Conservation (phyloP, 2,797 vertebrate species). For the Anniella stebbinsi region DNA sequence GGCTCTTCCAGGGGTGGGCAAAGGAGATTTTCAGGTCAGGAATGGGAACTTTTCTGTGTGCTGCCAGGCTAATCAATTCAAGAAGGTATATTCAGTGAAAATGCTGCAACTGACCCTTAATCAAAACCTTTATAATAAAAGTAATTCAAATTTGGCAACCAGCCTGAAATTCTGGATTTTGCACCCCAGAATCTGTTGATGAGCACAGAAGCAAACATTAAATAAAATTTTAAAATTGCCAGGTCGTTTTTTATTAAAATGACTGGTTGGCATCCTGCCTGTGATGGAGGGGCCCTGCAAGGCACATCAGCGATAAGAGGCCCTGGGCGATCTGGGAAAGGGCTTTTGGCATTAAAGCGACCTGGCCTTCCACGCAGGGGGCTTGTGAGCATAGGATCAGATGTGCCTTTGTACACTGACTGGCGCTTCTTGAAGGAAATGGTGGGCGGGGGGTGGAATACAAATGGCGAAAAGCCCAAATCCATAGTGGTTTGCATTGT, state of each 20-base stretch:
- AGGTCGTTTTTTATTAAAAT: no score
- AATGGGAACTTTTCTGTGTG: background rate
- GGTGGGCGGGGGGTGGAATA: no score
- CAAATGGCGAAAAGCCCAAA: no score
- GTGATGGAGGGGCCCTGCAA: background rate
- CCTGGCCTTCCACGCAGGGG: background rate
- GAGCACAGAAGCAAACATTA: no score
- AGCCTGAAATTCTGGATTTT: background rate
- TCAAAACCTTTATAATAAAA: background rate
- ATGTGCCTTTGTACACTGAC: background rate
- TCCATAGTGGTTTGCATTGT: background rate
- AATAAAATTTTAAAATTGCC: background rate
- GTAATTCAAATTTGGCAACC: background rate
- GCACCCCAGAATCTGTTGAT: background rate
- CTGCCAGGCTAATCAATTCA: no score
- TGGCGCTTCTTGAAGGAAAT: background rate
- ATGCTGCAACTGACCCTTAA: background rate
- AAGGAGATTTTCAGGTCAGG: background rate
- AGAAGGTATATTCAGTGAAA: background rate
- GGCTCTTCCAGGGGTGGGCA: background rate
- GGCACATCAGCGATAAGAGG: background rate
- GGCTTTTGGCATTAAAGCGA: background rate
- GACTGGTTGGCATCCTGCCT: no score
- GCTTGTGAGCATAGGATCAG: background rate
- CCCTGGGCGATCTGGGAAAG: background rate